A percentile compares a stretch with the other conserved stretches of the same genome.
phyloP scores from a whole-genome alignment of 2,797 vertebrate species.

The Malacoctenus gilli region DNA sequence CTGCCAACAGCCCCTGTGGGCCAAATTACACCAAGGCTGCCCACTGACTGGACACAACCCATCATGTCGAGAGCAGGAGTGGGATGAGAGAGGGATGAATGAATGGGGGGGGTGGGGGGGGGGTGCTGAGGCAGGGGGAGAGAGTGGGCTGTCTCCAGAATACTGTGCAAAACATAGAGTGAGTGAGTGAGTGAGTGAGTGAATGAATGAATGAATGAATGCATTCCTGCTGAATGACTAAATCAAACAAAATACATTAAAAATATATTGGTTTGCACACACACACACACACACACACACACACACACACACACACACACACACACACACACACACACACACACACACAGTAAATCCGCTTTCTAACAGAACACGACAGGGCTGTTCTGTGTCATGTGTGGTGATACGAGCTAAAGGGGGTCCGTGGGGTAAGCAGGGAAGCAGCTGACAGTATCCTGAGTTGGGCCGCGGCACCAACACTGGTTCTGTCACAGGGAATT shows the following conservation, averaged over 20 bases:
- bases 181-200: no score
- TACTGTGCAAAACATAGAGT: no score
- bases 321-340: no score
- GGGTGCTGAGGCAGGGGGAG: no score
- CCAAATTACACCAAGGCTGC: slow-evolving; percentile 75
- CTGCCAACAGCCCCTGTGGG: slow-evolving; percentile 70
- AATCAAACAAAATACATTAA: no score
- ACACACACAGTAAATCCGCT: neutral
- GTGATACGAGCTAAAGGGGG: slow-evolving; percentile 21
- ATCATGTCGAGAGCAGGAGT: slow-evolving; percentile 57
- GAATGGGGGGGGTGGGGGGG: no score
- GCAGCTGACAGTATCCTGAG: slow-evolving; percentile 54
- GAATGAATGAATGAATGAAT: no score
- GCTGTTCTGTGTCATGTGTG: neutral
- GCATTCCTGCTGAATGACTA: no score
- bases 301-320: no score
- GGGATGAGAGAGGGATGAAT: slow-evolving; percentile 44
- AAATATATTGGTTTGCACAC: no score
- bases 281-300: no score
- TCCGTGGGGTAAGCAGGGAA: slow-evolving; percentile 35
- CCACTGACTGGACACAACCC: slow-evolving; percentile 72
- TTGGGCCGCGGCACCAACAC: slow-evolving; percentile 35
- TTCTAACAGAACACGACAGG: neutral
- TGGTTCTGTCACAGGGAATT: slow-evolving; percentile 57
- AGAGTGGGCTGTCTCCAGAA: neutral